Evolutionary conservation across 2,888 invertebrate species (phyloP).

Genomic region (Sipha maydis): DNA sequence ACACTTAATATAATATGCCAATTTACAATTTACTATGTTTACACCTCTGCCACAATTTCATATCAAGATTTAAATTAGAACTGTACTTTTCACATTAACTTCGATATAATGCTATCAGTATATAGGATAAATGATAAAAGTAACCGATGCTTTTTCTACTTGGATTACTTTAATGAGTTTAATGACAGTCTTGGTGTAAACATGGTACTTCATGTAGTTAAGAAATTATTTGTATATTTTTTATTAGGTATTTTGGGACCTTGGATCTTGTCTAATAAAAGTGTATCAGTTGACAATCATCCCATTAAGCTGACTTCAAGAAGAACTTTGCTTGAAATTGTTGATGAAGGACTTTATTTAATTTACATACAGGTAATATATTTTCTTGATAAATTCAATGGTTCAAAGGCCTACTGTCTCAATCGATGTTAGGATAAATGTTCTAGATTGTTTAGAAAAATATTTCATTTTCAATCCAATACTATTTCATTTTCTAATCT

Average conservation of each 20-base stretch:
- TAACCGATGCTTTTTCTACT: not conserved
- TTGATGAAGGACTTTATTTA: slow-evolving; percentile 50
- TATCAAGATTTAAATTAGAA: not conserved
- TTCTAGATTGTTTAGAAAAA: too few relatives aligned
- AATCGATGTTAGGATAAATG: too few relatives aligned
- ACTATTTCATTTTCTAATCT: too few relatives aligned
- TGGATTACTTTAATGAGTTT: not conserved
- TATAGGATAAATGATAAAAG: not conserved
- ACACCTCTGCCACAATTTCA: not conserved
- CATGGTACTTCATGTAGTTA: not conserved
- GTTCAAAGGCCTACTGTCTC: too few relatives aligned
- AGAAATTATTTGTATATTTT: not conserved
- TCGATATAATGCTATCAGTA: not conserved
- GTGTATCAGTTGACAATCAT: slow-evolving; percentile 21
- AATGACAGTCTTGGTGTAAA: not conserved
- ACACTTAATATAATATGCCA: not conserved
- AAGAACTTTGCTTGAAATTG: slow-evolving; percentile 48
- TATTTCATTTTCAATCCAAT: too few relatives aligned
- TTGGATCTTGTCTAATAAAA: slow-evolving; percentile 51
- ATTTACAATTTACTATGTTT: slow-evolving; percentile 43
- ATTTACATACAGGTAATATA: slow-evolving; percentile 50
- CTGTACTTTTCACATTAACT: not conserved
- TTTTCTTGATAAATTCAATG: not conserved
- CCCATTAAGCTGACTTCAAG: slow-evolving; percentile 44
- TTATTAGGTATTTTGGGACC: slow-evolving; percentile 57